phyloP scores from a whole-genome alignment of 1,140 invertebrate genomes.

The Elymnias hypermnestra region DNA sequence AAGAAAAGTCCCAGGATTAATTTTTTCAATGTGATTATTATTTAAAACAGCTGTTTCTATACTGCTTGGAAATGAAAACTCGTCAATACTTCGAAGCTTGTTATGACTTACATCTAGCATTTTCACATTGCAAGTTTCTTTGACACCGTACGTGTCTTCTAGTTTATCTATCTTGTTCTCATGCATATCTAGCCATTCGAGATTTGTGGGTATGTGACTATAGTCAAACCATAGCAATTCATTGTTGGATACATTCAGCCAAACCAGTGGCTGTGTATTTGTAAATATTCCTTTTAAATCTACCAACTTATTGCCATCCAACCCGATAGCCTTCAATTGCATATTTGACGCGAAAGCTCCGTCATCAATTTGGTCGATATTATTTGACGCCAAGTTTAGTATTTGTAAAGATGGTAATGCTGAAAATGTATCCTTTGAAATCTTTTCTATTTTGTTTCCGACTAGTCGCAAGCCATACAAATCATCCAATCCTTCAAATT shows the following conservation, averaged over 20 bases:
- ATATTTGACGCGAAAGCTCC: conserved; percentile 82
- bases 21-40: conserved; percentile 84
- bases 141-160: conserved; percentile 85
- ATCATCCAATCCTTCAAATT: conserved; percentile 80
- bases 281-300: conserved; percentile 83
- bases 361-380: conserved; percentile 81
- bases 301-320: conserved; percentile 82
- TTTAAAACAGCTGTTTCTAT: conserved; percentile 86
- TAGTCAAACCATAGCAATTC: conserved; percentile 83
- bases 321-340: conserved; percentile 80
- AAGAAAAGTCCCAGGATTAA: conserved; percentile 85
- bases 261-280: conserved; percentile 80
- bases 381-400: conserved; percentile 83
- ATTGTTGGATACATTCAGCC: conserved; percentile 85
- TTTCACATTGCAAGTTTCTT: conserved; percentile 85
- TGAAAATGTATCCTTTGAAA: conserved; percentile 82
- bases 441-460: conserved; percentile 82
- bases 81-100: conserved; percentile 81
- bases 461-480: conserved; percentile 80
- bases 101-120: conserved; percentile 88
- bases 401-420: conserved; percentile 81
- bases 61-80: conserved; percentile 83
- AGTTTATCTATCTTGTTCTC: conserved; percentile 82
- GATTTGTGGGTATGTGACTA: conserved; percentile 79
- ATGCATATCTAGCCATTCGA: conserved; percentile 85